Conservation (phyloP, 2,888 invertebrate species). For the Tortricodes alternella region DNA sequence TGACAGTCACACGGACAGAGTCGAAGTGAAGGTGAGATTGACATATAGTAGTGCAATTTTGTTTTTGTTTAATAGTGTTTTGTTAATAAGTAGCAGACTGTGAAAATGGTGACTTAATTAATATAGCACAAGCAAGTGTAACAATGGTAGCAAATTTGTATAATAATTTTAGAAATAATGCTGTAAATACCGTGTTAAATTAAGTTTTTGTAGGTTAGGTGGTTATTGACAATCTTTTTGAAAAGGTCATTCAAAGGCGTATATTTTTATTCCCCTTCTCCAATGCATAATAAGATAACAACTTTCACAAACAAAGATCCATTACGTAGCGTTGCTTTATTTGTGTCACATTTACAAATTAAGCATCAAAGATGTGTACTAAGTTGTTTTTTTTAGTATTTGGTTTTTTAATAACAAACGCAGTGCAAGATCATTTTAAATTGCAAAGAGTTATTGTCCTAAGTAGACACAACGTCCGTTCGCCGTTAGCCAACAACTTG, state of each 20-base stretch:
- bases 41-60: too few species aligned
- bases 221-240: background rate
- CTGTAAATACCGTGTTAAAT: background rate
- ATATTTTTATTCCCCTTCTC: background rate
- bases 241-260: background rate
- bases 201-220: constrained; percentile 5
- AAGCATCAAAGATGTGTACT: background rate
- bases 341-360: background rate
- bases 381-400: constrained; percentile 9
- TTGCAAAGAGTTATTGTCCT: constrained; percentile 60
- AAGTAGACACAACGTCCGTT: constrained; percentile 65
- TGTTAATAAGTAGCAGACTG: too few species aligned
- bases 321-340: background rate
- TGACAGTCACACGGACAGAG: too few species aligned
- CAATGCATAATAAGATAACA: constrained; percentile 1
- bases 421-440: constrained; percentile 7
- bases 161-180: too few species aligned
- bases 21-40: too few species aligned
- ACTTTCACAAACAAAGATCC: background rate
- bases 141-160: too few species aligned
- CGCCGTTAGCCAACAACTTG: constrained; percentile 59
- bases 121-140: too few species aligned
- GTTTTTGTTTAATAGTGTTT: too few species aligned
- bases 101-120: too few species aligned
- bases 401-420: background rate